Percentiles rank a stretch among this genome's conserved stretches.
Conservation (phyloP, 1,140 invertebrate species). For the Choristoneura fumiferana region DNA sequence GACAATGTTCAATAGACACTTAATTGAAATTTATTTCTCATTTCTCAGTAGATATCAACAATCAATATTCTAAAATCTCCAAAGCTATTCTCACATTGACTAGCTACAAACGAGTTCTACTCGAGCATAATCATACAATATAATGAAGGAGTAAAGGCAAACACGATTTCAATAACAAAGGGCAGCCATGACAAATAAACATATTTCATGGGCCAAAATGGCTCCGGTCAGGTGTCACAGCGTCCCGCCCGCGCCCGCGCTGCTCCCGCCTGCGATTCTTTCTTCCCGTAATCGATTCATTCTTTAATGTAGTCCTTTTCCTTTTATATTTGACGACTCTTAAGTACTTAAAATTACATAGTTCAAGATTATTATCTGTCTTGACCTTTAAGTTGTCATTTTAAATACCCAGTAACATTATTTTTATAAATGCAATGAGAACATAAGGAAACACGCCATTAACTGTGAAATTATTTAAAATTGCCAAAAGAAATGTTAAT, state of each 20-base stretch:
- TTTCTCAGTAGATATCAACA: constrained; percentile 72
- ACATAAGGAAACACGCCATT: too few relatives aligned
- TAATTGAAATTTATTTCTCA: constrained; percentile 78
- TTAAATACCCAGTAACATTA: too few relatives aligned
- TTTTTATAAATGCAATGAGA: too few relatives aligned
- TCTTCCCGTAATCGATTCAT: constrained; percentile 68
- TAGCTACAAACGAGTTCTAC: constrained; percentile 70
- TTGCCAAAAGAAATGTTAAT: too few relatives aligned
- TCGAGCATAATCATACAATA: constrained; percentile 74
- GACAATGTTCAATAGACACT: constrained; percentile 64
- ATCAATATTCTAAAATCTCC: constrained; percentile 76
- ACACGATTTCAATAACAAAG: constrained; percentile 78
- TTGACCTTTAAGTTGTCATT: too few relatives aligned
- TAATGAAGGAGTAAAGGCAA: constrained; percentile 76
- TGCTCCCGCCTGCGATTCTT: constrained; percentile 46
- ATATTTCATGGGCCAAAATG: constrained; percentile 77
- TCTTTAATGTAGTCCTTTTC: constrained; percentile 60
- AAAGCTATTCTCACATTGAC: constrained; percentile 69
- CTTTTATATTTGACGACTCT: constrained; percentile 58
- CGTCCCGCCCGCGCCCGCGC: constrained; percentile 36
- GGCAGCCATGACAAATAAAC: constrained; percentile 76
- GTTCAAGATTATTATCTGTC: constrained; percentile 20
- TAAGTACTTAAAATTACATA: not conserved
- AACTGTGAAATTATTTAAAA: too few relatives aligned
- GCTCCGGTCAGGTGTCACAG: constrained; percentile 74